Base-by-base conservation (phyloP, 2,113 vertebrate species). In the Notiomystis cincta region DNA sequence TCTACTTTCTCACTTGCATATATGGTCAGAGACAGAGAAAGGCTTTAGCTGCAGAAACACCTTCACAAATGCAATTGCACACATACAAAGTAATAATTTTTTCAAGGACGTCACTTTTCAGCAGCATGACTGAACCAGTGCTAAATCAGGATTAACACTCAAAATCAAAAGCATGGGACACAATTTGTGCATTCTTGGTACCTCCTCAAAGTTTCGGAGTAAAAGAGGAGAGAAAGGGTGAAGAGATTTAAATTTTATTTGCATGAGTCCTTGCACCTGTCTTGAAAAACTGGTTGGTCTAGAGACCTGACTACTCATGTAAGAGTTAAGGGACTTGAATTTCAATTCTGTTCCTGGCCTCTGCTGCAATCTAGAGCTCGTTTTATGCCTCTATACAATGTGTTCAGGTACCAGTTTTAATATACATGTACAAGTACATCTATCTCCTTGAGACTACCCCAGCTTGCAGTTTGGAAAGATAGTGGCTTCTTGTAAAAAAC, bases 351-450 rank as follows among this genome's bases (percentile, higher is more conserved):
- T 20, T 51, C 16, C 31, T 72, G 73, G 50, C 18, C 5, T 76
- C 5, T 22, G 37, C 24, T 61, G 58, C 0, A 4, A 61, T 24
- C 50, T 86, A 12, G 17, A 47, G 11, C 50, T 80, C 18, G 19
- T 75, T 65, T 79, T 17, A 18, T 40, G 11, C 13, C 19, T 22
- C 15, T 54, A 3, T 48, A 9, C 15, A 14, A 14, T 16, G 23
- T 73, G 22, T 20, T n/a, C 8, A 3, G 13, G 22, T 16, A 15
- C 1, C 17, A 51, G 2, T 2, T 67, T 47, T 47, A 33, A 35
- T 30, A 27, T 2, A 25, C 2, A 0, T 7, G 10, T 54, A 7
- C 19, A 4, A 1, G 11, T 33, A 2, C 21, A 15, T n/a, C 44
- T 24, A 15, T n/a, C 44, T 47, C 51, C 30, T 5, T 27, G 71